Base-by-base conservation (phyloP, 2,888 invertebrate genomes). In the Schrankia costaestrigalis region DNA sequence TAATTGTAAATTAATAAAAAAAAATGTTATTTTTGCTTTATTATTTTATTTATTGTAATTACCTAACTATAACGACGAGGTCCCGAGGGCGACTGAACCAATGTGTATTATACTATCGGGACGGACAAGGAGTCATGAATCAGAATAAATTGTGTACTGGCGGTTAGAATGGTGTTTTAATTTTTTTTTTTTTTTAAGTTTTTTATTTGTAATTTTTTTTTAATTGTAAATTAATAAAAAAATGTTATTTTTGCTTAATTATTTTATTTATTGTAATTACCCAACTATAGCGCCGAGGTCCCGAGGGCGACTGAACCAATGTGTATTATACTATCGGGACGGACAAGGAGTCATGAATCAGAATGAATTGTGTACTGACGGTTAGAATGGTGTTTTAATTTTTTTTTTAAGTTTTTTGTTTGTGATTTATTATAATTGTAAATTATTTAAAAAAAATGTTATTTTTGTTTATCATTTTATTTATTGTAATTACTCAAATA, bases 71-170 rank as follows among this genome's bases (percentile, higher is more conserved):
- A n/a, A n/a, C 63, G 57, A 36, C 66, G 68, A 52, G 54, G 49
- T 76, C 80, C 71, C 63, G 71, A 58, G 64, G 71, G 64, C 71
- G 62, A 82, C 82, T 82, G 79, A 70, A 59, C 62, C 53, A 33
- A 12, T 11, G 12, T 27, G 22, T 46, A 43, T 43, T 44, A 51
- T 58, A 58, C 52, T 47, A 52, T 47, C 52, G 50, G 41, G 58
- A 38, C 29, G 9, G 14, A 40, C 27, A 19, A 25, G 31, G 35
- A 40, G 28, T 25, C 28, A 11, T 35, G 35, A 31, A 31, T 40
- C 31, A 35, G 31, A 40, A 40, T 28, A 27, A 30, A 23, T 33
- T 30, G 27, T 26, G 63, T 61, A 69, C 66, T 53, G 54, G 14
- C 38, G 29, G 27, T 35, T 33, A 17, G 31, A 46, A 11, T 26